phyloP scores from a whole-genome alignment of 2,888 invertebrate species.

The Ormyrus labotus region DNA sequence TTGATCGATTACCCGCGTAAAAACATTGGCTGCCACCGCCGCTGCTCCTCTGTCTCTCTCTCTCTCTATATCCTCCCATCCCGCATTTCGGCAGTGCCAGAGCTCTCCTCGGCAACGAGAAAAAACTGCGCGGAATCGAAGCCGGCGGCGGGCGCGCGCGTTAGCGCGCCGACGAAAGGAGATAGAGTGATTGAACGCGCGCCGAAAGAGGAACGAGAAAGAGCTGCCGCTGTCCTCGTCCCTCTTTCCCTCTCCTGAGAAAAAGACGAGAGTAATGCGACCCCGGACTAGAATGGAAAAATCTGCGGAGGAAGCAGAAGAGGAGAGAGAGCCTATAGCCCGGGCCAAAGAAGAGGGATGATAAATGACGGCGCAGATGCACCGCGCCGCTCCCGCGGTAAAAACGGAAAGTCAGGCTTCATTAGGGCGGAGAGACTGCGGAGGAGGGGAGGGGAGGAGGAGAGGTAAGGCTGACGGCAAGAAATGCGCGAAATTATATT shows the following conservation, averaged over 20 bases:
- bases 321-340: not conserved
- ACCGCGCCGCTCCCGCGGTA: not conserved
- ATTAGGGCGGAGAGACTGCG: not conserved
- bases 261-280: not conserved
- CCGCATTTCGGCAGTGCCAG: not conserved
- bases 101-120: no score
- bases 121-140: not conserved
- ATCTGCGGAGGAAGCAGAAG: not conserved
- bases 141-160: not conserved
- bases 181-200: not conserved
- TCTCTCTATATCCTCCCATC: no score
- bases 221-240: not conserved
- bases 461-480: not conserved
- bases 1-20: conserved; percentile 20
- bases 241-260: not conserved
- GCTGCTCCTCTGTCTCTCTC: no score
- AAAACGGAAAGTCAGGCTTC: conserved; percentile 13
- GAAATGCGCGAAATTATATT: not conserved
- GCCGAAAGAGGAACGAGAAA: not conserved
- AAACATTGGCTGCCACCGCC: not conserved
- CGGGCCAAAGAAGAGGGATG: not conserved
- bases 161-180: not conserved
- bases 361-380: no score
- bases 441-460: no score
- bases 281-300: conserved; percentile 2